Conservation (phyloP, 2,888 invertebrate species). For the Cactoblastis cactorum region DNA sequence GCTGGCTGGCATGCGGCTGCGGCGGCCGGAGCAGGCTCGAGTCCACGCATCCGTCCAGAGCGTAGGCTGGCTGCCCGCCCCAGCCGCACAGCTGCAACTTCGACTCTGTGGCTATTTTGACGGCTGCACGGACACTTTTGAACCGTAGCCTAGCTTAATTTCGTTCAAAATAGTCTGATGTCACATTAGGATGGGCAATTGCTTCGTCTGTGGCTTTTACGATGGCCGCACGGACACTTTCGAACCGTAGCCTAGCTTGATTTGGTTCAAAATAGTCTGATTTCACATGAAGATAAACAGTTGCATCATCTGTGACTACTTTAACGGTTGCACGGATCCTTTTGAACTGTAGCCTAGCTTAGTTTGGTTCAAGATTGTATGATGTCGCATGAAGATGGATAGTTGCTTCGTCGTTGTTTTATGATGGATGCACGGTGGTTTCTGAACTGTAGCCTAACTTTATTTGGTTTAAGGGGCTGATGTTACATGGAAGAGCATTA, state of each 20-base stretch:
- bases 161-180: not conserved
- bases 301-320: slow-evolving; percentile 32
- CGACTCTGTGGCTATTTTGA: slow-evolving; percentile 74
- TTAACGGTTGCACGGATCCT: slow-evolving; percentile 49
- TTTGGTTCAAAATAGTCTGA: not conserved
- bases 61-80: slow-evolving; percentile 68
- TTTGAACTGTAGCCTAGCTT: not conserved
- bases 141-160: no score
- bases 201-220: slow-evolving; percentile 41
- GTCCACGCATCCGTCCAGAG: slow-evolving; percentile 87
- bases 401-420: slow-evolving; percentile 14
- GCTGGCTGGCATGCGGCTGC: slow-evolving; percentile 89
- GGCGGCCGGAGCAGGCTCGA: slow-evolving; percentile 86
- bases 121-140: slow-evolving; percentile 33
- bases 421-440: slow-evolving; percentile 49
- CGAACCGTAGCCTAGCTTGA: no score
- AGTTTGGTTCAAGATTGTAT: not conserved
- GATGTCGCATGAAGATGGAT: not conserved
- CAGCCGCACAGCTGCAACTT: slow-evolving; percentile 72
- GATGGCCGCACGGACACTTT: slow-evolving; percentile 40
- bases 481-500: not conserved
- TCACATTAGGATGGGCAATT: no score
- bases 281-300: not conserved
- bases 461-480: not conserved
- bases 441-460: no score